Evolutionary conservation across 2,888 invertebrate species (phyloP).

Genomic region (Desoria tigrina): DNA sequence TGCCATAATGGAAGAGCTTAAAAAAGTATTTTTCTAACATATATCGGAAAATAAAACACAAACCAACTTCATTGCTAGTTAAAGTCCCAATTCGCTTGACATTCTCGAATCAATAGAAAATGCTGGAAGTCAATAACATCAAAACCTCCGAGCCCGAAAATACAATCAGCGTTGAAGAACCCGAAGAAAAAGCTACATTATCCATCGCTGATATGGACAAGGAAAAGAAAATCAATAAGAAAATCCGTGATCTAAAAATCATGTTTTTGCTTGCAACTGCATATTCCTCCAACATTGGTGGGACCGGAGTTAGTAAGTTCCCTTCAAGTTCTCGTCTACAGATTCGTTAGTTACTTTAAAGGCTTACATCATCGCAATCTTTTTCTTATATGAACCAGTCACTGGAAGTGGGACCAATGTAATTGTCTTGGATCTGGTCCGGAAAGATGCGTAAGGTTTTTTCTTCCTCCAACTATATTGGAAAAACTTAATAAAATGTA

Average conservation of each 20-base stretch:
- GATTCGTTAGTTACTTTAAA: no score
- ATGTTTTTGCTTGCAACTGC: constrained; percentile 51
- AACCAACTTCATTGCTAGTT: no score
- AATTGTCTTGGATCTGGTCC: constrained; percentile 42
- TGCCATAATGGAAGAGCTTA: constrained; percentile 18
- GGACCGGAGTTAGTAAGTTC: constrained; percentile 27
- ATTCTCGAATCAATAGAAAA: constrained; percentile 25
- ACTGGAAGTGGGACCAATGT: constrained; percentile 35
- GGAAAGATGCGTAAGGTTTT: constrained; percentile 49
- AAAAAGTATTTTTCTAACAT: not conserved
- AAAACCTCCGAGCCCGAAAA: not conserved
- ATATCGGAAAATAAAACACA: no score
- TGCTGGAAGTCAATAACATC: constrained; percentile 20
- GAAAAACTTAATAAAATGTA: not conserved
- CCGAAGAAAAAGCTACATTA: not conserved
- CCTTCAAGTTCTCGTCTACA: no score
- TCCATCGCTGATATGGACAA: not conserved
- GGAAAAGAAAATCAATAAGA: not conserved
- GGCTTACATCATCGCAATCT: no score
- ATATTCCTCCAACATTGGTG: constrained; percentile 50
- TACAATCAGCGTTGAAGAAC: not conserved
- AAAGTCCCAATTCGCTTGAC: no score
- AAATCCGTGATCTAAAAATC: constrained; percentile 39
- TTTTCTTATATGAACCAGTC: constrained; percentile 27
- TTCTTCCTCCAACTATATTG: not conserved